phyloP scores from a whole-genome alignment of 2,113 vertebrate species.

The Bubalus kerabau region DNA sequence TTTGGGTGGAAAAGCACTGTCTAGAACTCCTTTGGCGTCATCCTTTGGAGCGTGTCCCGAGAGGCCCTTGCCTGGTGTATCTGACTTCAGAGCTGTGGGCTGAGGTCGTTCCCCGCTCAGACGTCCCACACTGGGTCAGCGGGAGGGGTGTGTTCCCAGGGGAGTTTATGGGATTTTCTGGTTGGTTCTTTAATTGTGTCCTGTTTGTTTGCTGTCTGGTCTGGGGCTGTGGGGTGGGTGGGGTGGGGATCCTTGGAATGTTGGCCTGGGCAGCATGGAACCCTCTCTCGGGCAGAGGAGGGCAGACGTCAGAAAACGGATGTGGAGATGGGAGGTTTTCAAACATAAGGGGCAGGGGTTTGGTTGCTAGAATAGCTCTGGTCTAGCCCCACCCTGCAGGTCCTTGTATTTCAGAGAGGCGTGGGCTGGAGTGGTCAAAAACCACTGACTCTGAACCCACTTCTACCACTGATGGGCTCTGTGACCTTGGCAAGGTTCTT shows the following conservation, averaged over 20 bases:
- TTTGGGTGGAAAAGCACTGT: constrained; percentile 41
- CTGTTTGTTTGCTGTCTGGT: constrained; percentile 75
- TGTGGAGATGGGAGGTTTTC: constrained; percentile 19
- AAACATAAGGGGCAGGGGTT: not conserved
- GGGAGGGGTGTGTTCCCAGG: not conserved
- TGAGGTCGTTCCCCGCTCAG: not conserved
- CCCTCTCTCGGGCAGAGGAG: constrained; percentile 6
- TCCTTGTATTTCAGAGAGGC: not conserved
- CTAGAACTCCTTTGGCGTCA: not conserved
- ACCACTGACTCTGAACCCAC: not conserved
- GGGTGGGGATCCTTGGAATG: constrained; percentile 51
- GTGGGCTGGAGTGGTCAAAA: not conserved
- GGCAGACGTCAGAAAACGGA: constrained; percentile 25
- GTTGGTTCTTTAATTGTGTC: constrained; percentile 35
- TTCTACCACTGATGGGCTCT: not conserved
- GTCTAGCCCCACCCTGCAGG: not conserved
- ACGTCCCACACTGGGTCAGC: not conserved
- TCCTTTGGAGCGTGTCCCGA: not conserved
- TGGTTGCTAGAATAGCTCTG: not conserved
- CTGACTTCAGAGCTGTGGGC: not conserved
- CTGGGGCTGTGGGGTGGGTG: constrained; percentile 36
- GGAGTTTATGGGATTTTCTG: constrained; percentile 43
- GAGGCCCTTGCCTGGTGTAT: not conserved
- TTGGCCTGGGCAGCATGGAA: not conserved
- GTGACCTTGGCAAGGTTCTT: not conserved